Evolutionary conservation across 2,113 vertebrate genomes (phyloP), one percentile per base, ranked within the genome.

Genomic region (Xiphophorus hellerii): DNA sequence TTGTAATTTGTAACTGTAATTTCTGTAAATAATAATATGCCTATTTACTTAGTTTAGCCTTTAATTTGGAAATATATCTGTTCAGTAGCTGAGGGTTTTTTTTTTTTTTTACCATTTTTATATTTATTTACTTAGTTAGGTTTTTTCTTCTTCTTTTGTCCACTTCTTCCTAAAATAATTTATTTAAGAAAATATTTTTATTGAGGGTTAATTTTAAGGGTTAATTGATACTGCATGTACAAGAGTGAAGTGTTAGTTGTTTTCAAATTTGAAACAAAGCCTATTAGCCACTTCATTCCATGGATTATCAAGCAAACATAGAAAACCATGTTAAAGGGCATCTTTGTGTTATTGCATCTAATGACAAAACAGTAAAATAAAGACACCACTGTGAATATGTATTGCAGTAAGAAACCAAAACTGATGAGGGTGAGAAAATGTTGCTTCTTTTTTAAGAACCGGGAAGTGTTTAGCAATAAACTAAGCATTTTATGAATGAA

Each of bases 381-480:
- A 31, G 13, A 30, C 62, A 58, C n/a, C 20, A 10, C 7, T 58
- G 5, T n/a, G 25, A 48, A 48, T 15, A 48, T 5, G 7, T 48
- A 20, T 7, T 48, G 5, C 44, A 48, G 4, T 48, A 17, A 17
- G 5, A 48, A 48, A 20, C 17, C 15, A 15, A 42, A 48, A 20
- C 17, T 48, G 44, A 20, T 20, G 17, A 48, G 44, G 44, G 5
- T 48, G 44, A 48, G 44, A 48, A 44, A 48, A 48, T 48, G 44
- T 20, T 20, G 4, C 44, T 20, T 48, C 14, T 12, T 76, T 84
- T 75, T 78, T 29, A 80, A 60, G 6, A 77, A 81, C 62, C 73
- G 73, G 70, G 48, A 78, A 88, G 77, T 69, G 39, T 85, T 83
- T 30, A 78, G 66, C 42, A 60, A 37, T 60, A 71, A 68, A 39